A percentile compares a stretch with the other conserved stretches of the same genome.
Conservation (phyloP, 30 jellyfish, hydroid and myxozoan species). For the Hydractinia echinata region DNA sequence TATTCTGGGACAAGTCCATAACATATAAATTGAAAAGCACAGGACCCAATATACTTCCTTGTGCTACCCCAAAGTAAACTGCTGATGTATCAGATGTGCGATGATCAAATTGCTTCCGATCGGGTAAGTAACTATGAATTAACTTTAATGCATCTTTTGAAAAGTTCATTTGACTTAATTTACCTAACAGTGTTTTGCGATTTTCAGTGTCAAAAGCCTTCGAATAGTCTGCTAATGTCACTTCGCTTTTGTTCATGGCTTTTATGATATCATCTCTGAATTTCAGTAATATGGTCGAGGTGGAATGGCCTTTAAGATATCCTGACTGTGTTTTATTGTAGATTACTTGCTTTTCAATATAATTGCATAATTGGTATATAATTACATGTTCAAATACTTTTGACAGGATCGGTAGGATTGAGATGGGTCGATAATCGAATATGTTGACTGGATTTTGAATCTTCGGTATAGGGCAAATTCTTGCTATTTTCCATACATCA, state of each 20-base stretch:
- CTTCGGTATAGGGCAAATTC: conserved; percentile 7
- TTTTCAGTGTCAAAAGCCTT: too few relatives aligned
- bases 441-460: background rate
- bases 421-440: background rate
- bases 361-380: too few relatives aligned
- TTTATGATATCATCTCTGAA: too few relatives aligned
- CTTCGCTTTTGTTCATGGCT: too few relatives aligned
- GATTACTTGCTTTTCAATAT: too few relatives aligned
- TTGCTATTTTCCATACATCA: conserved; percentile 11
- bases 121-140: background rate
- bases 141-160: background rate
- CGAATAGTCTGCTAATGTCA: too few relatives aligned
- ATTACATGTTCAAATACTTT: too few relatives aligned
- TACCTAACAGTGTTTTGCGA: background rate
- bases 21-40: too few relatives aligned
- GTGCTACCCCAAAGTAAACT: background rate
- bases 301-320: too few relatives aligned
- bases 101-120: background rate
- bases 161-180: background rate
- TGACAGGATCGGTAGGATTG: background rate
- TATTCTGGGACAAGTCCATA: background rate
- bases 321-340: too few relatives aligned
- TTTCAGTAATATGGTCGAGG: too few relatives aligned
- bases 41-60: too few relatives aligned
- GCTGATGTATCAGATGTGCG: background rate